Base-by-base conservation (phyloP, 2,113 vertebrate genomes). In the Ciconia boyciana region DNA sequence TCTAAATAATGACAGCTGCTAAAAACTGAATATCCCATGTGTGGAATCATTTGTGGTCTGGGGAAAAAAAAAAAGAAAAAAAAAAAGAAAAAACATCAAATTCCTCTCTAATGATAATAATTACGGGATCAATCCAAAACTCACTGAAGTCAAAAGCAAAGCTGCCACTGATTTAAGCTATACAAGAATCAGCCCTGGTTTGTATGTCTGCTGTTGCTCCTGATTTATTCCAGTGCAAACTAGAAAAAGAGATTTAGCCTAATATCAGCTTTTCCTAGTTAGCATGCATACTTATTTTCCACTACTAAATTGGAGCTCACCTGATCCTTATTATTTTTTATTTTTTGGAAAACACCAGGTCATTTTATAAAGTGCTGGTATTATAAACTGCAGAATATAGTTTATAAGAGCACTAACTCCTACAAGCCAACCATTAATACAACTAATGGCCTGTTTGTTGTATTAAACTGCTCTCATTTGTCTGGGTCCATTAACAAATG, bases 401-500 rank as follows among this genome's bases (percentile, higher is more conserved):
- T 96, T 98, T 97, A 96, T 94, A 96, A 93, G 89, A 95, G 87
- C 81, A 92, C 94, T 93, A 92, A 94, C 96, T 96, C 90, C 92
- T 95, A 92, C 83, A 94, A 94, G 69, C 76, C 81, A 89, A 57
- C 91, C 80, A 97, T 96, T 97, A 97, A 97, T 94, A 57, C 60
- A 93, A 62, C 78, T 94, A 97, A 94, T 95, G 80, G 92, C 65
- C 94, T 96, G 93, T 93, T 89, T 96, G 85, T 93, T 93, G 88
- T 84, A 93, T 94, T 97, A 96, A 94, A 96, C 82, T 91, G 93
- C 94, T 97, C 92, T 97, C 85, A 82, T 94, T 97, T 96, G 86
- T 96, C 96, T 94, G 93, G 89, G 92, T 87, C 90, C 94, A 98
- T 98, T 97, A 97, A 97, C 86, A 97, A 96, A 93, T 61, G 69